Evolutionary conservation across 2,888 invertebrate species (phyloP), one percentile per base, ranked within the genome.

Genomic region (Acronicta leporina): DNA sequence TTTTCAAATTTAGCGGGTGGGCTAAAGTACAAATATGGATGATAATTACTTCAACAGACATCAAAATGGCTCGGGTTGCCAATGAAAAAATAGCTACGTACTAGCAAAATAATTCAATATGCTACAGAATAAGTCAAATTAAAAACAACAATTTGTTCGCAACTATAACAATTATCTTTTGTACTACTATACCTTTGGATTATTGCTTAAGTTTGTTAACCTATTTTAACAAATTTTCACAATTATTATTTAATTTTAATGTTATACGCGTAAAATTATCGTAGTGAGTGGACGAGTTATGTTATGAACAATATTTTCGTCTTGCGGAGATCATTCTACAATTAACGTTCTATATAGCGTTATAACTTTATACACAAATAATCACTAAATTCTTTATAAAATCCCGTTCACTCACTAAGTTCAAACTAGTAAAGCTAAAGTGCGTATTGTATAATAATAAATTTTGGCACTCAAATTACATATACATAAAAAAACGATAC

Each of bases 131-230:
- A 45, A 40, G 41, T 35, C 41, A 56, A 54, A 54, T 48, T 64
- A 63, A 65, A 56, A 51, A 72, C 63, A 75, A 70, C 69, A 69
- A 56, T 68, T 75, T 78, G 50, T 68, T 71, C 64, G 51, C 51
- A 73, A 63, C 8, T 46, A 50, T 63, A 63, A 75, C 53, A 63
- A 69, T 69, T 68, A 8, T 54, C 38, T 52, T 82, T 82, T 82
- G 83, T 82, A 82, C 80, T 82, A 75, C 65, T 53, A 58, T 47
- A 75, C 68, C 75, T 82, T 81, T 81, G 82, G 82, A 74, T 70
- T 63, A 65, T 68, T 75, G 60, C 60, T 68, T 76, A 60, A 9
- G n/a, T 54, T 59, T 54, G 13, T 45, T 35, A 53, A 14, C 45
- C 20, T 60, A 60, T 10, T 14, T 14, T 52, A 50, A 45, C 8